A percentile compares a stretch with the other conserved stretches of the same genome.
These are phyloP conservation scores for Zaprionus ghesquierei DNA, from an alignment of 1,140 invertebrate genomes.

Conservation along the genomic window DNA sequence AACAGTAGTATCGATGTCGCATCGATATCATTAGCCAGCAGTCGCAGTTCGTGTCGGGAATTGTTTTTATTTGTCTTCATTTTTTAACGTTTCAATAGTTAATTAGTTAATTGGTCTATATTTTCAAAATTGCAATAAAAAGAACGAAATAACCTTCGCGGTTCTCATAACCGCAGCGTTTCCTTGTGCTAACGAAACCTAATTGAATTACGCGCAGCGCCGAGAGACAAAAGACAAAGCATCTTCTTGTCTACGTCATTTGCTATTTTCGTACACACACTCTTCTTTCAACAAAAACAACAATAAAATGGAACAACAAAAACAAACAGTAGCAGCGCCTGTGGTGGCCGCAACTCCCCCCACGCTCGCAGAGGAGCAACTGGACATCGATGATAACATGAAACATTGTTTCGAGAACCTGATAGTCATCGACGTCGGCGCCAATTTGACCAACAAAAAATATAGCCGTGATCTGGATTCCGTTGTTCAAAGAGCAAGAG, in stretches of 20 bases:
- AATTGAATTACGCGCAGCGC: constrained; percentile 64
- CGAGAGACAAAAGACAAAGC: constrained; percentile 47
- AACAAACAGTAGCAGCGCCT: constrained; percentile 31
- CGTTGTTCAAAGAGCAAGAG: constrained; percentile 95
- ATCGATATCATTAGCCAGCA: constrained; percentile 55
- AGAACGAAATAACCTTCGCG: constrained; percentile 25
- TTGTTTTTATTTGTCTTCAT: constrained; percentile 74
- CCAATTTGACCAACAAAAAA: constrained; percentile 97
- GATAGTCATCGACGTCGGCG: constrained; percentile 95
- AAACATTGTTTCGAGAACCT: constrained; percentile 90
- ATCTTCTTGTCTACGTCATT: constrained; percentile 68
- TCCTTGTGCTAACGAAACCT: constrained; percentile 55
- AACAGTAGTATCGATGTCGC: neutral
- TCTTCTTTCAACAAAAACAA: constrained; percentile 6
- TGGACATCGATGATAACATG: constrained; percentile 70
- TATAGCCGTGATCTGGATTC: constrained; percentile 95
- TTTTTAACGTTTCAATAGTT: constrained; percentile 47
- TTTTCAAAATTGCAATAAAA: constrained; percentile 56
- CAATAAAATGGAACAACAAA: constrained; percentile 59
- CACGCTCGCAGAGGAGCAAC: constrained; percentile 51
- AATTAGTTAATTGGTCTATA: constrained; percentile 53
- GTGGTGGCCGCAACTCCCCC: constrained; percentile 38
- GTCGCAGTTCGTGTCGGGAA: constrained; percentile 70
- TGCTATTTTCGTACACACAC: constrained; percentile 68
- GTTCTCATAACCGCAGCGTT: constrained; percentile 52